These are phyloP conservation scores for Antigone vipio DNA, from an alignment of 2,113 vertebrate genomes.

Conservation along the genomic window DNA sequence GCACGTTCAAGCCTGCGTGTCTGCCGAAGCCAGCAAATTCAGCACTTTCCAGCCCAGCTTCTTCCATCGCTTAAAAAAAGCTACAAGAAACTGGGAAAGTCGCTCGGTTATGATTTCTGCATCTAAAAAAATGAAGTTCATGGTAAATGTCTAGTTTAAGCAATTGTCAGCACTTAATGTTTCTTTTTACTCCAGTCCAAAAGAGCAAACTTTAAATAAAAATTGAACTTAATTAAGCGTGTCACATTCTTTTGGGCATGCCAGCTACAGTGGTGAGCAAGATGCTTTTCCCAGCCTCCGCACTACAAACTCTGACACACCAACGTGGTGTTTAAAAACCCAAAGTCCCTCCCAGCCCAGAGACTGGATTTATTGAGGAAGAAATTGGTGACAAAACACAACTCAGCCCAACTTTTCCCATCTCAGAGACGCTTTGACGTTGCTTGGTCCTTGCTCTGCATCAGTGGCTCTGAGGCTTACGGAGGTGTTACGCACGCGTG, in stretches of 20 bases:
- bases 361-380: neutral
- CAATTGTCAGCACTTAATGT: neutral
- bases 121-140: neutral
- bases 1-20: neutral
- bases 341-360: neutral
- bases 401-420: neutral
- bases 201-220: neutral
- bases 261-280: neutral
- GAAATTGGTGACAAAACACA: neutral
- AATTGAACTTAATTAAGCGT: neutral
- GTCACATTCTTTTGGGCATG: neutral
- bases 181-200: neutral
- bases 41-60: neutral
- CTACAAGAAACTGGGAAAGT: neutral
- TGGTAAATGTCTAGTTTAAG: neutral
- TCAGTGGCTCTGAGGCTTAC: neutral
- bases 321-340: neutral
- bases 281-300: neutral
- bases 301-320: neutral
- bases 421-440: neutral
- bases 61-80: neutral
- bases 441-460: neutral
- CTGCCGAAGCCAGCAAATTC: neutral
- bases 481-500: fast-evolving
- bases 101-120: neutral